phyloP scores from a whole-genome alignment of 1,140 invertebrate genomes.

The Chironomus tepperi region DNA sequence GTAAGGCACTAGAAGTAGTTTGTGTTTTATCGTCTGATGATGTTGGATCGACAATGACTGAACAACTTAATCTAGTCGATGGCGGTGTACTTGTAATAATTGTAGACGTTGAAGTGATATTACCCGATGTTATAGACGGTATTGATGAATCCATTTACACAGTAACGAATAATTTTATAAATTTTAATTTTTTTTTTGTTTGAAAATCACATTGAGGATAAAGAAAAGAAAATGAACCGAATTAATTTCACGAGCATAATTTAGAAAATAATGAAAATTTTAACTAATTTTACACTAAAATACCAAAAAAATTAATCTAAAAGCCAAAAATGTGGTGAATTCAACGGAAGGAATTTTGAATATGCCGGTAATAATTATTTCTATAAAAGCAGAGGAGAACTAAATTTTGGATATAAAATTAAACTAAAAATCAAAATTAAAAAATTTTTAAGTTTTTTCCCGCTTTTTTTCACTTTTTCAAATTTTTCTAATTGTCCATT shows the following conservation, averaged over 20 bases:
- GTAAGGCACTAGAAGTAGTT: not conserved
- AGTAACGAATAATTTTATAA: not conserved
- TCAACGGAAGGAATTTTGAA: not conserved
- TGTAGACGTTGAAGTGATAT: not conserved
- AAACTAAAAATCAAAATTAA: not conserved
- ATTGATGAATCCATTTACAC: slow-evolving; percentile 14
- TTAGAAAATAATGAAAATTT: not conserved
- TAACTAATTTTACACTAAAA: not conserved
- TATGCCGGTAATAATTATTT: not conserved
- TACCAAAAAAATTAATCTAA: not conserved
- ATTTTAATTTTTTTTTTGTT: not conserved
- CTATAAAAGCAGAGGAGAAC: not conserved
- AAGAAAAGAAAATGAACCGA: slow-evolving; percentile 10
- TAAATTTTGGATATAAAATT: slow-evolving; percentile 16
- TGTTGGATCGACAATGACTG: slow-evolving; percentile 16
- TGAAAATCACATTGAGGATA: not conserved
- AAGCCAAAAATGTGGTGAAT: not conserved
- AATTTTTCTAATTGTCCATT: not conserved
- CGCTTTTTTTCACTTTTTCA: not conserved
- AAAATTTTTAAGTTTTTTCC: too few species aligned
- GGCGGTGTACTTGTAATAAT: not conserved
- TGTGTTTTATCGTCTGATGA: not conserved
- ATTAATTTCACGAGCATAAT: slow-evolving; percentile 12
- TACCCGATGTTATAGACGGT: not conserved
- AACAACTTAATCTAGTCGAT: not conserved